Base-by-base conservation (phyloP, 2,113 vertebrate species). In the Vombatus ursinus region DNA sequence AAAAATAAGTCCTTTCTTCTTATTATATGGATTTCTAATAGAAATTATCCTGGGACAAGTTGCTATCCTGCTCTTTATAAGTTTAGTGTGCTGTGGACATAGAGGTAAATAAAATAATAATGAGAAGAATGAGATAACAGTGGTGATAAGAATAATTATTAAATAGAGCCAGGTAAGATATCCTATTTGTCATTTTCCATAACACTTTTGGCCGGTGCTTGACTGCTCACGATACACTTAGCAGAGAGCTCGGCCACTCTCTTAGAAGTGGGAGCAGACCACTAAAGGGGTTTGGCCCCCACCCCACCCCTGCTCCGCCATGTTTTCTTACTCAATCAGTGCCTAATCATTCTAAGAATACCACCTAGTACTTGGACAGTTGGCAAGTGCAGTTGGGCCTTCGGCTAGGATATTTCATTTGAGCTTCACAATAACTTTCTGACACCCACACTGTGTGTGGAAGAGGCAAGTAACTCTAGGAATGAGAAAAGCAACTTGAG, bases 401-500 rank as follows among this genome's bases (percentile, higher is more conserved):
- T n/a, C 16, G 11, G 61, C 61, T n/a, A n/a, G 16, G 61, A 14
- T 77, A n/a, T 77, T 77, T 77, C 31, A 5, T n/a, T 44, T 44
- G 68, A 19, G 37, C 37, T n/a, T 6, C 37, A 77, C 37, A 19
- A 84, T 44, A 19, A n/a, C 44, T n/a, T 84, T 44, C n/a, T 23
- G n/a, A 19, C 19, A n/a, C 16, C 68, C n/a, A 84, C 68, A 44
- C 31, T n/a, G 61, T 77, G 37, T n/a, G 12, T 37, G 61, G 61
- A 16, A 92, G 50, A 96, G 52, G 49, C 54, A 95, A 95, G 90
- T 92, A 94, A 91, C 6, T 10, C 53, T 48, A 77, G 26, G 90
- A 91, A 77, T 24, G 90, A 6, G 52, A 68, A 89, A 95, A 49
- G 94, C 91, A 93, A 91, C 19, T 96, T 96, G 52, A 92, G 94